phyloP scores from a whole-genome alignment of 2,888 invertebrate genomes.

The Caenorhabditis uteleia region DNA sequence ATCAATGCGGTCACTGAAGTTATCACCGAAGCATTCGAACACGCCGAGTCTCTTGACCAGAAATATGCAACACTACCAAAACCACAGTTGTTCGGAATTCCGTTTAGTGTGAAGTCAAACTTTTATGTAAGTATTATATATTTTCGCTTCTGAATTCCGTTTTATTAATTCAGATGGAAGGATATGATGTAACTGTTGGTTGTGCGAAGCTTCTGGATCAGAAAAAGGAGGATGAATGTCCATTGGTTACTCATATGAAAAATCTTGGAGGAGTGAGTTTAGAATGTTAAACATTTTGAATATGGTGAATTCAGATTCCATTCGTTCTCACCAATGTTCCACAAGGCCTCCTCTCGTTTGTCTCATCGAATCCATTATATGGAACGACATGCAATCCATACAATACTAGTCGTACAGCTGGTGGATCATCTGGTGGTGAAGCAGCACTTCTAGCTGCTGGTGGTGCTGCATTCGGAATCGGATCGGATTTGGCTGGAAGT shows the following conservation, averaged over 20 bases:
- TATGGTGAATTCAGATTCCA: slow-evolving; percentile 60
- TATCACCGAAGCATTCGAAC: slow-evolving; percentile 52
- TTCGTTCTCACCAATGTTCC: slow-evolving; percentile 72
- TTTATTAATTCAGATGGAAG: slow-evolving; percentile 46
- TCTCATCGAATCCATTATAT: slow-evolving; percentile 71
- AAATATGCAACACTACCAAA: slow-evolving; percentile 42
- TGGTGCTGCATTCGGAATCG: slow-evolving; percentile 72
- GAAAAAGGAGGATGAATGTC: slow-evolving; percentile 59
- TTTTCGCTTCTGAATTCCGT: not conserved
- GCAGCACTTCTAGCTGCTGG: slow-evolving; percentile 71
- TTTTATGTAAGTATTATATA: slow-evolving; percentile 51
- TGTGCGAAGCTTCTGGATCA: slow-evolving; percentile 68
- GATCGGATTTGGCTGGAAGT: slow-evolving; percentile 73
- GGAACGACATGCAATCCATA: slow-evolving; percentile 72
- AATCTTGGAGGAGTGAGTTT: slow-evolving; percentile 71
- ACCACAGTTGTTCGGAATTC: slow-evolving; percentile 65
- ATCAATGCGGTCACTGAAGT: slow-evolving; percentile 65
- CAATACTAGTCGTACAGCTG: slow-evolving; percentile 68
- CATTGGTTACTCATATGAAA: slow-evolving; percentile 58
- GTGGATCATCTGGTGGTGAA: slow-evolving; percentile 73
- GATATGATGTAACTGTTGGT: slow-evolving; percentile 69
- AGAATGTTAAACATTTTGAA: not conserved
- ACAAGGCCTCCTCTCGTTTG: slow-evolving; percentile 57
- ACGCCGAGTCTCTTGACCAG: slow-evolving; percentile 54
- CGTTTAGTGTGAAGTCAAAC: slow-evolving; percentile 68